A percentile compares a stretch with the other conserved stretches of the same genome.
phyloP scores from a whole-genome alignment of 2,888 invertebrate genomes.

The Cheilosia grossa region DNA sequence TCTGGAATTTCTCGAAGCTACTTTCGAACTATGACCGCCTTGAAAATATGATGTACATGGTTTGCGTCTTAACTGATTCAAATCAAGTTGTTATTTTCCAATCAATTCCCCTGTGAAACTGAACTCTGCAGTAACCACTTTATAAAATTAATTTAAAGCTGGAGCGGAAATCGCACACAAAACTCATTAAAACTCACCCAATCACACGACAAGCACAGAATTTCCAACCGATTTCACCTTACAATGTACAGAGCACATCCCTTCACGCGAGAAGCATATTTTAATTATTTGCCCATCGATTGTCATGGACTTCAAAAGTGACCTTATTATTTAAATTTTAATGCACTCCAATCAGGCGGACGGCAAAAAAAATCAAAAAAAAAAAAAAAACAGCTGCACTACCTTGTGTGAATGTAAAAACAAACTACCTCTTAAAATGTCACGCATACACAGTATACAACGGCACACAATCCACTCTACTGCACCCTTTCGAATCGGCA shows the following conservation, averaged over 20 bases:
- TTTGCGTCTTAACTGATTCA: no score
- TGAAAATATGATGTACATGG: no score
- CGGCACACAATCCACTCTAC: not conserved
- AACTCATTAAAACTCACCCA: not conserved
- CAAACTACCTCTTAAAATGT: constrained; percentile 43
- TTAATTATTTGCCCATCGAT: constrained; percentile 66
- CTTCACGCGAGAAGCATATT: constrained; percentile 21
- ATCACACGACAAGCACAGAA: not conserved
- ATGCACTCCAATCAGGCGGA: constrained; percentile 52
- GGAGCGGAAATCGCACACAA: not conserved
- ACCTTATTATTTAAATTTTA: constrained; percentile 38
- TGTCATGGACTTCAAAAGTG: constrained; percentile 28
- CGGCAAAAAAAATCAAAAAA: constrained; percentile 46
- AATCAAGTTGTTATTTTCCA: no score
- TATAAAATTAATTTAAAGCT: no score
- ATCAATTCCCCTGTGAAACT: no score
- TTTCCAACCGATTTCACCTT: not conserved
- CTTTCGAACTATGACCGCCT: no score
- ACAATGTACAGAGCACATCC: not conserved
- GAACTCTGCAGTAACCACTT: no score
- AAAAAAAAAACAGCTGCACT: constrained; percentile 50
- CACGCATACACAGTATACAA: constrained; percentile 11
- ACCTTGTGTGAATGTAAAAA: constrained; percentile 29
- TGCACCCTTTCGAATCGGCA: constrained; percentile 22
- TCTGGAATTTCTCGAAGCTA: no score